These are phyloP conservation scores for Mimumesa dahlbomi DNA, from an alignment of 2,888 invertebrate species.

Conservation along the genomic window DNA sequence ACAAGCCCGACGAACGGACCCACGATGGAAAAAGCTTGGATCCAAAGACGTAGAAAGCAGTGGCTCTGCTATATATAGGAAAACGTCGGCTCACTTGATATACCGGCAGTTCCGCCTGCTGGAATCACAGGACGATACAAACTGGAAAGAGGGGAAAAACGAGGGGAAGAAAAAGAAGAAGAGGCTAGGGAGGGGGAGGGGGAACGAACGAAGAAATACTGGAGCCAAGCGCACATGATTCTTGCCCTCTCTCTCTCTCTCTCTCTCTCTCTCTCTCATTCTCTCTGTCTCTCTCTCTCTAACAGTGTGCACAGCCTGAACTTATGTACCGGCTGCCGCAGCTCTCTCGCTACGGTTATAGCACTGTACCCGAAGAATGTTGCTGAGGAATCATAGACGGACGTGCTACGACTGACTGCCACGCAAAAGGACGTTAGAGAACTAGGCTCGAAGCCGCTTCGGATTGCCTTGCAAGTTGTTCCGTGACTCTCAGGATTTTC, in stretches of 20 bases:
- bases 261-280: neutral
- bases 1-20: no score
- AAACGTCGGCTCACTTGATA: conserved; percentile 56
- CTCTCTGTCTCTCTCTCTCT: conserved; percentile 33
- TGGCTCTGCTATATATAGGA: conserved; percentile 30
- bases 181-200: conserved; percentile 21
- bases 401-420: conserved; percentile 57
- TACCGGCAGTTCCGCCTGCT: conserved; percentile 57
- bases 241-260: conserved; percentile 25
- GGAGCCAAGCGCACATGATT: conserved; percentile 34
- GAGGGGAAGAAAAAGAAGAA: conserved; percentile 29
- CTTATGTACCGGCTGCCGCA: conserved; percentile 40
- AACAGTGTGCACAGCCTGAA: conserved; percentile 26
- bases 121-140: conserved; percentile 59
- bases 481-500: conserved; percentile 46
- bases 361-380: conserved; percentile 57
- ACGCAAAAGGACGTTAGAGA: conserved; percentile 50
- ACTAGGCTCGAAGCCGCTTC: conserved; percentile 34
- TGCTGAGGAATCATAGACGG: conserved; percentile 64
- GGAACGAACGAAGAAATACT: conserved; percentile 61
- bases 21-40: no score
- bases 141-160: conserved; percentile 54
- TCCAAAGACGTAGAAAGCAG: no score
- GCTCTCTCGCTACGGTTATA: conserved; percentile 58
- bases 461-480: conserved; percentile 1